These are phyloP conservation scores for Hyla sarda DNA, from an alignment of 2,113 vertebrate genomes.

Conservation along the genomic window DNA sequence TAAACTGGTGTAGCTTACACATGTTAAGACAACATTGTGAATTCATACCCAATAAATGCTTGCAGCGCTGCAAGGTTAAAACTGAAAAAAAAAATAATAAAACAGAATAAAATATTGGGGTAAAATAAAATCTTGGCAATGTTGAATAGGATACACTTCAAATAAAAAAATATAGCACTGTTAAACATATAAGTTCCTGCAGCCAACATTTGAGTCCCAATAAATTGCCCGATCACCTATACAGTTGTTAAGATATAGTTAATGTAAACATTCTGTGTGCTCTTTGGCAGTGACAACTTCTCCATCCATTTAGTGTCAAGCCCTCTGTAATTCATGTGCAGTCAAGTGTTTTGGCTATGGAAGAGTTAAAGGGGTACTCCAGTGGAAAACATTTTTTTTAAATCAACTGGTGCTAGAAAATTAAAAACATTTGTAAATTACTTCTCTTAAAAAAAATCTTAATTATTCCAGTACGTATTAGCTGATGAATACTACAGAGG, in stretches of 20 bases:
- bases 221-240: not conserved
- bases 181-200: not conserved
- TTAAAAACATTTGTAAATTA: too few species aligned
- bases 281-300: not conserved
- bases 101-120: too few species aligned
- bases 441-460: too few species aligned
- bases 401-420: too few species aligned
- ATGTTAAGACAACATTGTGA: not conserved
- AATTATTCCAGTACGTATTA: too few species aligned
- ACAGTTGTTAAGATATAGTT: constrained; percentile 4
- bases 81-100: too few species aligned
- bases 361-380: too few species aligned
- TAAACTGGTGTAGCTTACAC: too few species aligned
- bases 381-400: too few species aligned
- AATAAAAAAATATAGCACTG: not conserved
- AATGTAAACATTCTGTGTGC: not conserved
- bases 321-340: not conserved
- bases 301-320: not conserved
- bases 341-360: constrained; percentile 24
- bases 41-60: not conserved
- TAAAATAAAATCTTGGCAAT: not conserved
- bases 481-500: too few species aligned
- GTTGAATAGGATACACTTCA: not conserved
- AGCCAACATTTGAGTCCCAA: not conserved
- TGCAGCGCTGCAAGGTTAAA: too few species aligned